Base-by-base conservation (phyloP, 2,113 vertebrate genomes). In the Mesocricetus auratus region DNA sequence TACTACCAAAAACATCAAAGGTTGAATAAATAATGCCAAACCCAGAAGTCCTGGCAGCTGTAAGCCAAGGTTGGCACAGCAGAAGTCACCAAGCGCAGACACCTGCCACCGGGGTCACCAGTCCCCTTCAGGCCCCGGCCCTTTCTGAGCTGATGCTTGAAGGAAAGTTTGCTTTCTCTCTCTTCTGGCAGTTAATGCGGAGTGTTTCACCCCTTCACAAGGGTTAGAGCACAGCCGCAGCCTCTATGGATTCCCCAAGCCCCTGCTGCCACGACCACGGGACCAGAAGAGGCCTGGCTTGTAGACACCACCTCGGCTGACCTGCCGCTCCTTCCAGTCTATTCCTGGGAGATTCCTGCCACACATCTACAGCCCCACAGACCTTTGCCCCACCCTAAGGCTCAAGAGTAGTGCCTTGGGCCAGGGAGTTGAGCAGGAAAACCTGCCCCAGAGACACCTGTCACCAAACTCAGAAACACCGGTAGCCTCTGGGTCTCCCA, bases 21-120 rank as follows among this genome's bases (percentile, higher is more conserved):
- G 98, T 98, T 99, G 98, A 98, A 98, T 98, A 99, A 99, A 99
- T 99, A 99, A 98, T 96, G 97, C 98, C 98, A 98, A 98, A 98
- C 98, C 98, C 97, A 94, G 96, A 98, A 98, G 98, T 96, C 91
- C 97, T 95, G 98, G 98, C 98, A 94, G 98, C 98, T 98, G 99
- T 98, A 98, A 98, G 98, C 93, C 89, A 96, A 98, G 98, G 98
- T 98, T 94, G 97, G 98, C 98, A 97, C 98, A 98, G 98, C 96
- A 96, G 69, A 77, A 98, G 98, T 96, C 58, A 0, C 17, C 89
- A 82, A 91, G 92, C 98, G 98, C 99, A 99, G 99, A 99, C 98
- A 96, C 97, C 97, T 79, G 98, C 98, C 99, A 98, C 98, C 98
- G 98, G 98, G 99, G 99, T 98, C 98, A 99, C 99, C 94, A 82